Evolutionary conservation across 2,113 vertebrate species (phyloP), one percentile per base, ranked within the genome.

Genomic region (Axis porcinus): DNA sequence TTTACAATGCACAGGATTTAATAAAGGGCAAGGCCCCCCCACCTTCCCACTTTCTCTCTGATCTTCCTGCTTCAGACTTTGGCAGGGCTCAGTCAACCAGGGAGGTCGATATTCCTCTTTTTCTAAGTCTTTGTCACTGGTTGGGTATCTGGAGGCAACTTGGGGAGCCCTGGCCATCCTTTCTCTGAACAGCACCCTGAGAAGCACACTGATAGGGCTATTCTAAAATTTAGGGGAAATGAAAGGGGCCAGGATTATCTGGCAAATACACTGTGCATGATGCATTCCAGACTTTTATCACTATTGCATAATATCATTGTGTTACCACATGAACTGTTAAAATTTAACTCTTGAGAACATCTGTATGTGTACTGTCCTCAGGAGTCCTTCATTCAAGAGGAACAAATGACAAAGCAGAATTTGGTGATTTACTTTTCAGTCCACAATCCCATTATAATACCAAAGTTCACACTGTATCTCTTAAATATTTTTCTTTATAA

Each of bases 71-170:
- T 52, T 52, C 45, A 81, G 47, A 33, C 45, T 52, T 81, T 52
- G 47, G 16, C 45, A 43, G 7, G 7, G 2, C 3, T 27, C 12
- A 27, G 11, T 79, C 6, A 15, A 50, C 2, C 13, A 93, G 15
- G 4, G 7, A 47, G 23, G 27, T 6, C 1, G 15, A 19, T 40
- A 57, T 50, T 33, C 25, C 0, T 70, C 12, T 60, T 28, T 58
- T 6, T 76, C 3, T n/a, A 16, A 78, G n/a, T 85, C 5, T 21
- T 2, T 12, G 11, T 13, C 3, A 0, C 43, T 52, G 15, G 2
- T 4, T 8, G 1, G 2, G 3, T 36, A 5, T 2, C 3, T 62
- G 36, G 4, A 40, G 0, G 30, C 7, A 62, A 1, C 0, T n/a
- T 50, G 23, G 17, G 19, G 17, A 28, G 13, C 11, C 19, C 5